Evolutionary conservation across 2,797 vertebrate genomes (phyloP).

Genomic region (Sciaenops ocellatus): DNA sequence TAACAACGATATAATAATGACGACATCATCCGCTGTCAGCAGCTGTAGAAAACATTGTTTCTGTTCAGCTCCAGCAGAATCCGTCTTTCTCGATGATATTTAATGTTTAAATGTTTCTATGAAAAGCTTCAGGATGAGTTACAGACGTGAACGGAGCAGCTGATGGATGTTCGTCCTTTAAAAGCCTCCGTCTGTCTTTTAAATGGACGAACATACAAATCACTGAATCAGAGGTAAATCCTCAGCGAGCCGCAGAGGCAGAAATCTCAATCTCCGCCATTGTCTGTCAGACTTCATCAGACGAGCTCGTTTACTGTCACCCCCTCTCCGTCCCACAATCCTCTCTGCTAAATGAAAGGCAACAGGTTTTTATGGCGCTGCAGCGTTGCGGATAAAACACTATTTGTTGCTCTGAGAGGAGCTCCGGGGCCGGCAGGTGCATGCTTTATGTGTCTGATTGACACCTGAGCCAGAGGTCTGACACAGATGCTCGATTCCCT

Average conservation of each 20-base stretch:
- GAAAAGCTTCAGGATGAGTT: too few species aligned
- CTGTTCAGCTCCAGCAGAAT: too few species aligned
- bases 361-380: conserved; percentile 62
- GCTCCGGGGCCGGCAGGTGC: conserved; percentile 48
- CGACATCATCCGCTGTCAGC: too few species aligned
- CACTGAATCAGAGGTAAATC: conserved; percentile 27
- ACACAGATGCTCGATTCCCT: conserved; percentile 55
- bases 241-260: conserved; percentile 13
- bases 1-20: too few species aligned
- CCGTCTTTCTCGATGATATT: too few species aligned
- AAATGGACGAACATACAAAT: neutral
- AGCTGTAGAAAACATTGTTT: too few species aligned
- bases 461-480: conserved; percentile 62
- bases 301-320: conserved; percentile 24
- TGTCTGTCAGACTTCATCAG: conserved; percentile 57
- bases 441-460: conserved; percentile 66
- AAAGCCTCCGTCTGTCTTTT: conserved; percentile 2
- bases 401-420: conserved; percentile 44
- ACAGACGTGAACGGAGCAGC: too few species aligned
- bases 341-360: conserved; percentile 63
- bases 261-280: conserved; percentile 40
- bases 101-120: too few species aligned
- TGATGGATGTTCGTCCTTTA: conserved; percentile 5
- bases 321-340: conserved; percentile 10
- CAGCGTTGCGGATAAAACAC: conserved; percentile 53